Evolutionary conservation across 1,140 invertebrate species (phyloP), one percentile per base, ranked within the genome.

Genomic region (Paracyclopina nana): DNA sequence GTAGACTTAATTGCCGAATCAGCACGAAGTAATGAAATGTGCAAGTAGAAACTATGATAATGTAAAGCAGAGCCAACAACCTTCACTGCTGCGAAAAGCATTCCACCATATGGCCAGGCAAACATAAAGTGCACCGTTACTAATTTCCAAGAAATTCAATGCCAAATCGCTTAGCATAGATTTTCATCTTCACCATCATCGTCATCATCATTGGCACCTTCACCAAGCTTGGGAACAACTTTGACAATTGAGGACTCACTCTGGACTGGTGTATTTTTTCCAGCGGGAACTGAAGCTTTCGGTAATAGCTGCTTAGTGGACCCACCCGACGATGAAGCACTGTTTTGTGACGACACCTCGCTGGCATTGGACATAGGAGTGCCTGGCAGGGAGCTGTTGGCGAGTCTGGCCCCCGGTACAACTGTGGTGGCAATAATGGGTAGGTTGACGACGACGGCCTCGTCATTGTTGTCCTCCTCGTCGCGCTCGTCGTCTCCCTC

Each of bases 231-330:
- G 4, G 20, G n/a, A 2, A 38, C 34, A 38, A 38, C 34, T 4
- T 38, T 38, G 34, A 9, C 3, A n/a, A 20, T 16, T 20, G 5
- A 4, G 3, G 34, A 8, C n/a, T 4, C 3, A 38, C 34, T 8
- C 34, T 9, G 3, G 34, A 38, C 14, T n/a, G 20, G 4, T n/a
- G 34, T 38, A 20, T 38, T n/a, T n/a, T n/a, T 38, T 2, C 34
- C 34, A 4, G 34, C 45, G 25, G 22, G n/a, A 4, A 14, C 14
- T 4, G 26, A n/a, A 3, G 25, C n/a, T 3, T 26, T 27, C 8
- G 45, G 20, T 6, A 48, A 22, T 3, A 48, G 45, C 30, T 27
- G 22, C 4, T 48, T 48, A 2, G 45, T 48, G 4, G 45, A 48
- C 3, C n/a, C 14, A 38, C n/a, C 4, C 9, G 34, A 38, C 34